Percentiles rank a stretch among this genome's conserved stretches.
These are phyloP conservation scores for Neogale vison DNA, from an alignment of 2,113 vertebrate species.

Conservation along the genomic window DNA sequence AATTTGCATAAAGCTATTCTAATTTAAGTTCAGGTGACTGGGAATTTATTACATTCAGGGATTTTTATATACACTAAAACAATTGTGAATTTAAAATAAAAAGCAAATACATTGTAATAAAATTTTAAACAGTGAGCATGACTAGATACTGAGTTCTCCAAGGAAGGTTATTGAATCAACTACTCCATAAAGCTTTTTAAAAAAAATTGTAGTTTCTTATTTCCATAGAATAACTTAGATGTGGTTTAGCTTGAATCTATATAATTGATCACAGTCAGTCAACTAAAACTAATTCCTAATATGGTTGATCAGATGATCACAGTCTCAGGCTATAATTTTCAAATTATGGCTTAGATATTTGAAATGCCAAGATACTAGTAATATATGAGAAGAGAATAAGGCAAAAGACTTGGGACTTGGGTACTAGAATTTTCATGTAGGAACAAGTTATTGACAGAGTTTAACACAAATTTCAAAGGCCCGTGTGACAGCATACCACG, in stretches of 20 bases:
- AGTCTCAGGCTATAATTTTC: not conserved
- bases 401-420: not conserved
- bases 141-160: not conserved
- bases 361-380: not conserved
- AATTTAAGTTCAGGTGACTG: not conserved
- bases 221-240: not conserved
- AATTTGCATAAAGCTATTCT: not conserved
- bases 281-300: not conserved
- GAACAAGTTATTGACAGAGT: not conserved
- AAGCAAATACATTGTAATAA: not conserved
- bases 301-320: not conserved
- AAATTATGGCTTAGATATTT: not conserved
- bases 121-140: not conserved
- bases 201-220: not conserved
- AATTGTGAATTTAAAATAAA: not conserved
- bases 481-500: fast-evolving
- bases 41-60: not conserved
- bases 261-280: not conserved
- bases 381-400: not conserved
- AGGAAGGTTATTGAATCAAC: not conserved
- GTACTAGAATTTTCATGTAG: not conserved
- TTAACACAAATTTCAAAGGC: not conserved
- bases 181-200: not conserved
- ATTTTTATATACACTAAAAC: constrained; percentile 9
- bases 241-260: not conserved